phyloP scores from a whole-genome alignment of 2,888 invertebrate species.

The Drosophila pseudotakahashii region DNA sequence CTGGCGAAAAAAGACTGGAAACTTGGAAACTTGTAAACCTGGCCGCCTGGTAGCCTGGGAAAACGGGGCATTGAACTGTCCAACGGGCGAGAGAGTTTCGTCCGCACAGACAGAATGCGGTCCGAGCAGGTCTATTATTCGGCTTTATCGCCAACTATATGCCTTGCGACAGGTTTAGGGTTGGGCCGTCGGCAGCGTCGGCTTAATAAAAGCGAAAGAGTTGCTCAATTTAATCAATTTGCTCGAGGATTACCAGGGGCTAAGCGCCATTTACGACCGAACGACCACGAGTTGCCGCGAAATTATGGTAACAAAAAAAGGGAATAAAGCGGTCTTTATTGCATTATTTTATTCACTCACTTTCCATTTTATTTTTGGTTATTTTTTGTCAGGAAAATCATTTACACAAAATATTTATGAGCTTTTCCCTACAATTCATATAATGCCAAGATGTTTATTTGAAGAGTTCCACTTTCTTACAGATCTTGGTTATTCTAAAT shows the following conservation, averaged over 20 bases:
- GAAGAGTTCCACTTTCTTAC: too few relatives aligned
- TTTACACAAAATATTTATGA: too few relatives aligned
- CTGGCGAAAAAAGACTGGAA: constrained; percentile 5
- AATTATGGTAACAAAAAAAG: background rate
- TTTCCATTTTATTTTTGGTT: background rate
- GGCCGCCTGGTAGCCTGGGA: constrained; percentile 34
- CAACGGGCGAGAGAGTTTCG: constrained; percentile 31
- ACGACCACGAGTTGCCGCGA: background rate
- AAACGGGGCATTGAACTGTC: constrained; percentile 50
- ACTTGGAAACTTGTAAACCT: background rate
- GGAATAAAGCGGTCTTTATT: constrained; percentile 4
- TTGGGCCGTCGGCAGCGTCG: constrained; percentile 10
- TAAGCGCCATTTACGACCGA: constrained; percentile 19
- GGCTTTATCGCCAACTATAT: constrained; percentile 15
- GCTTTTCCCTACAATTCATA: too few relatives aligned
- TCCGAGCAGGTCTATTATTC: constrained; percentile 33
- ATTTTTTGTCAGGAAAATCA: too few relatives aligned
- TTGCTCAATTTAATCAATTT: constrained; percentile 30
- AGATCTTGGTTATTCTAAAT: too few relatives aligned
- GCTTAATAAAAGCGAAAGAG: constrained; percentile 31
- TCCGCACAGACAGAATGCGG: constrained; percentile 32
- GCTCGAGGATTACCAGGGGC: constrained; percentile 15
- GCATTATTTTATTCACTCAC: background rate
- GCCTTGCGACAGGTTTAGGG: constrained; percentile 37
- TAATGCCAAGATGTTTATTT: too few relatives aligned